Conservation (phyloP, 2,113 vertebrate genomes). For the Oxyura jamaicensis region DNA sequence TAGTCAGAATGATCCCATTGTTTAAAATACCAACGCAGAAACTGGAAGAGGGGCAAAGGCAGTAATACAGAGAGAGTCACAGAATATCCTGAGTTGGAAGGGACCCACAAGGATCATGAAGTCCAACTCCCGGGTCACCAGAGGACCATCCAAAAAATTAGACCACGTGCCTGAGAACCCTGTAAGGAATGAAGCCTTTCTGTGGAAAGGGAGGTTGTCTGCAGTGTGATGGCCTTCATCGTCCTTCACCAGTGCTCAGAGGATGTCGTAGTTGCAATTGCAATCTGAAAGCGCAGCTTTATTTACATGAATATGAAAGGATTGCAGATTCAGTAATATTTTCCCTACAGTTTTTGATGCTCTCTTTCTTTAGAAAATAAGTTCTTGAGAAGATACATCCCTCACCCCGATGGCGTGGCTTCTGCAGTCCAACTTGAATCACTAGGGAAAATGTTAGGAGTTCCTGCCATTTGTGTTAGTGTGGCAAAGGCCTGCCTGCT, state of each 20-base stretch:
- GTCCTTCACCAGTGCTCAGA: not conserved
- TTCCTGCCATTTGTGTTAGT: not conserved
- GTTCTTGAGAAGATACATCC: not conserved
- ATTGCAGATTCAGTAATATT: not conserved
- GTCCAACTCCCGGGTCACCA: too few species aligned
- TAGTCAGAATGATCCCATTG: not conserved
- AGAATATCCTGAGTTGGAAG: too few species aligned
- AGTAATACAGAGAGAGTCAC: too few species aligned
- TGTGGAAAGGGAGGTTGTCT: fast-evolving
- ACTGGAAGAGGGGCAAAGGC: not conserved
- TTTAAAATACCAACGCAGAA: not conserved
- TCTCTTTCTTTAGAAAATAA: not conserved
- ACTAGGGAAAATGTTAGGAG: not conserved
- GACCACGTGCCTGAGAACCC: too few species aligned
- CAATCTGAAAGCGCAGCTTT: not conserved
- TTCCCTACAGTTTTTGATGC: not conserved
- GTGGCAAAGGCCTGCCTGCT: not conserved
- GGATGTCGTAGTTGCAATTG: not conserved
- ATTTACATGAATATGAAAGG: not conserved
- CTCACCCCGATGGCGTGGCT: not conserved
- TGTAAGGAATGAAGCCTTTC: not conserved
- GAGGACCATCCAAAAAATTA: too few species aligned
- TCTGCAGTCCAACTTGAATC: not conserved
- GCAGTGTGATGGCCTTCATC: too few species aligned
- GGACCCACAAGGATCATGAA: too few species aligned